These are phyloP conservation scores for Amphiprion clarkii DNA, from an alignment of 2,797 vertebrate genomes.

Conservation along the genomic window DNA sequence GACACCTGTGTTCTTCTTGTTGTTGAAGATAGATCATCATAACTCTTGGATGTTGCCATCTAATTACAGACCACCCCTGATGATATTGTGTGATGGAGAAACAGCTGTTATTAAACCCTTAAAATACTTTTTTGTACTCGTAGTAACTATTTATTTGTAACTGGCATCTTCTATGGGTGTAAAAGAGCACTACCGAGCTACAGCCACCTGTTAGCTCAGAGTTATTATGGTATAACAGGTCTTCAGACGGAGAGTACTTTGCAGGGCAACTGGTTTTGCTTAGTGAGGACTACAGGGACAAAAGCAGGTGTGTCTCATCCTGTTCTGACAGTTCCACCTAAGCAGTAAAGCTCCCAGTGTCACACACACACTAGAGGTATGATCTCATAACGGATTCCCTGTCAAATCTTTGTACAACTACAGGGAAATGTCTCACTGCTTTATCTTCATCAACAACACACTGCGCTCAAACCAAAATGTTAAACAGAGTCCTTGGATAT, in stretches of 20 bases:
- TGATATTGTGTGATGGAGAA: not conserved
- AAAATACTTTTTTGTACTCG: not conserved
- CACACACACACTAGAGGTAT: slow-evolving; percentile 11
- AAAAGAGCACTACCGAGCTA: not conserved
- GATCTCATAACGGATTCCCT: slow-evolving; percentile 3
- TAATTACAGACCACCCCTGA: too few species aligned
- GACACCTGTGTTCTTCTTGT: not conserved
- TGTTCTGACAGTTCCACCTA: slow-evolving; percentile 53
- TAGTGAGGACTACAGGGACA: slow-evolving; percentile 51
- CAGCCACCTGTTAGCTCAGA: slow-evolving; percentile 19
- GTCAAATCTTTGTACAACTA: slow-evolving; percentile 16
- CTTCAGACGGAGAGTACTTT: slow-evolving; percentile 50
- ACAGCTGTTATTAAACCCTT: not conserved
- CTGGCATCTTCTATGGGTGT: not conserved
- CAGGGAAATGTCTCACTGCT: not conserved
- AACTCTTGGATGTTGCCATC: not conserved
- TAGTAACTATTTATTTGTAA: not conserved
- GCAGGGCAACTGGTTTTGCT: slow-evolving; percentile 53
- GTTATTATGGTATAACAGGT: slow-evolving; percentile 45
- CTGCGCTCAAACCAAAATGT: slow-evolving; percentile 29
- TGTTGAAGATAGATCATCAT: not conserved
- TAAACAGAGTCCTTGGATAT: slow-evolving; percentile 36
- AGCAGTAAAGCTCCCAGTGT: slow-evolving; percentile 14
- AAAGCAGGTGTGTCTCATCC: slow-evolving; percentile 63
- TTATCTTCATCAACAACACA: slow-evolving; percentile 14